Percentiles rank a stretch among this genome's conserved stretches.
These are phyloP conservation scores for Pseudomugil gertrudae DNA, from an alignment of 2,797 vertebrate species.

Conservation along the genomic window DNA sequence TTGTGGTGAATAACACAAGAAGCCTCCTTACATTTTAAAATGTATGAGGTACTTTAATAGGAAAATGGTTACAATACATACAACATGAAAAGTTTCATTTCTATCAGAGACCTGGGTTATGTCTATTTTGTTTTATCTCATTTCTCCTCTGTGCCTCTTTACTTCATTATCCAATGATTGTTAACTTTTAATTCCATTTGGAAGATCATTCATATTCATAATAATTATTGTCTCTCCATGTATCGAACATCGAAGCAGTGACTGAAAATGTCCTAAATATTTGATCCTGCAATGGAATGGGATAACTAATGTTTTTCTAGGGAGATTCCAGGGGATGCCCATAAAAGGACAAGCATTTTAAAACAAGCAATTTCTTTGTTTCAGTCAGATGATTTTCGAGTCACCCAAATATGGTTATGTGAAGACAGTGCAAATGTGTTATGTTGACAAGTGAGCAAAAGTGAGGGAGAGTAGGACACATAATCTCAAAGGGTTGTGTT, in stretches of 20 bases:
- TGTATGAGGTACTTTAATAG: neutral
- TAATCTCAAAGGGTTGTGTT: conserved; percentile 38
- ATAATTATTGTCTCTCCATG: conserved; percentile 9
- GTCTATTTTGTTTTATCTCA: neutral
- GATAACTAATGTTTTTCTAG: neutral
- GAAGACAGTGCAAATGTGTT: neutral
- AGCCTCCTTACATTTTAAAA: neutral
- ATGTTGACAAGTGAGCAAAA: neutral
- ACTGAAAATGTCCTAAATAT: conserved; percentile 1
- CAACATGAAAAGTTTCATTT: neutral
- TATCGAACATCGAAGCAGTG: conserved; percentile 20
- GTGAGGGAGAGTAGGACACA: neutral
- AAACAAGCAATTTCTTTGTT: conserved; percentile 54
- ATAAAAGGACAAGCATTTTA: conserved; percentile 36
- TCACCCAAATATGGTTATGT: conserved; percentile 16
- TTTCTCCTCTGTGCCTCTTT: neutral
- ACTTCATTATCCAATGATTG: neutral
- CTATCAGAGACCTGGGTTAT: neutral
- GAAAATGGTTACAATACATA: neutral
- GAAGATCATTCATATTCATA: neutral
- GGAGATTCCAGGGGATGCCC: conserved; percentile 1
- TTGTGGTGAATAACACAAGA: neutral
- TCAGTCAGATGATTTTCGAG: conserved; percentile 36
- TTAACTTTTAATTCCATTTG: too few species aligned
- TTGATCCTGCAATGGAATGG: conserved; percentile 4